Conservation (phyloP, 2,888 invertebrate species). For the Orthosia incerta region DNA sequence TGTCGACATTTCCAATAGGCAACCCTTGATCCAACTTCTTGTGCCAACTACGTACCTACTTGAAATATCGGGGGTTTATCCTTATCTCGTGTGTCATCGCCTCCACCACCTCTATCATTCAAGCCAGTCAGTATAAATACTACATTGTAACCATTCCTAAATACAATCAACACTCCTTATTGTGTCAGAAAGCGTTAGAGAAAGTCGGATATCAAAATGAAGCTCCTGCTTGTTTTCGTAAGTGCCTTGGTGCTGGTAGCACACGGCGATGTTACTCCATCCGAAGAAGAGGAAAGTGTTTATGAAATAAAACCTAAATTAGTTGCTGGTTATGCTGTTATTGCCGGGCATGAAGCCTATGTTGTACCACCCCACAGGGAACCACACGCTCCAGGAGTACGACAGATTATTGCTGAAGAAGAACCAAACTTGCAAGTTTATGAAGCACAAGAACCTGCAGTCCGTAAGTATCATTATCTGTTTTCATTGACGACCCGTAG, state of each 20-base stretch:
- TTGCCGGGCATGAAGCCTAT: slow-evolving; percentile 7
- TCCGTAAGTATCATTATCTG: background rate
- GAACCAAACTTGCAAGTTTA: too few species aligned
- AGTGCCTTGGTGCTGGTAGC: slow-evolving; percentile 21
- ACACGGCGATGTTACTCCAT: background rate
- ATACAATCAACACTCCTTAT: background rate
- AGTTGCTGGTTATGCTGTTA: background rate
- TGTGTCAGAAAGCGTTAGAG: background rate
- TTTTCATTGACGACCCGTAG: background rate
- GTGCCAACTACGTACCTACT: background rate
- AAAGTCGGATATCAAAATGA: slow-evolving; percentile 16
- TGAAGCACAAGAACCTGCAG: too few species aligned
- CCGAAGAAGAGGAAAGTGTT: too few species aligned
- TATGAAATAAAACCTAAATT: background rate
- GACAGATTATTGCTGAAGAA: too few species aligned
- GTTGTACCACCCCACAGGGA: background rate
- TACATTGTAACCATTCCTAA: background rate
- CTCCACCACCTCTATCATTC: background rate
- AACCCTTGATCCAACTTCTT: too few species aligned
- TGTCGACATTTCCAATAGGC: too few species aligned
- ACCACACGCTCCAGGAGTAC: background rate
- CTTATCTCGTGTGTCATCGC: background rate
- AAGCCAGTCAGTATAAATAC: background rate
- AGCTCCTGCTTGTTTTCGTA: slow-evolving; percentile 5
- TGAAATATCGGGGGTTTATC: background rate